Evolutionary conservation across 2,888 invertebrate genomes (phyloP).

Genomic region (Netelia melanura): DNA sequence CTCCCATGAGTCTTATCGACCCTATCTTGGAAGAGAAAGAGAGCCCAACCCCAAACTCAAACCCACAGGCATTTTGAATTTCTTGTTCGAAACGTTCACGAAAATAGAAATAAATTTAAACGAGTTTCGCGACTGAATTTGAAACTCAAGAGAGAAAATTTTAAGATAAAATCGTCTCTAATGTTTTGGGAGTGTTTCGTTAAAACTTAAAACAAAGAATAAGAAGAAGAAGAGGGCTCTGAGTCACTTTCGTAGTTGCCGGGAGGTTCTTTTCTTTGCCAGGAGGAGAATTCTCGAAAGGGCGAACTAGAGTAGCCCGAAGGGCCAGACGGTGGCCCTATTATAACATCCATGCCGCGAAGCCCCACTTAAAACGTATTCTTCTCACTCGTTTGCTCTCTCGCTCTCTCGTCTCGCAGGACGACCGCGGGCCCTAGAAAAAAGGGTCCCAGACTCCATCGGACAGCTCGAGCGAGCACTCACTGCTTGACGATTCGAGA

Average conservation of each 20-base stretch:
- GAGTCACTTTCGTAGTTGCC: neutral
- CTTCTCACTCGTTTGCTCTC: slow-evolving; percentile 41
- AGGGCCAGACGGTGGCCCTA: slow-evolving; percentile 79
- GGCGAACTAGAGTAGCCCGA: slow-evolving; percentile 78
- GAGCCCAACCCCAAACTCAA: neutral
- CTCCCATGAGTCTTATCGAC: neutral
- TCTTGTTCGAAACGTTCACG: no score
- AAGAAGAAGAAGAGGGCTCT: no score
- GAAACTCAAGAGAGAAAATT: no score
- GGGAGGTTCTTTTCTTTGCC: neutral
- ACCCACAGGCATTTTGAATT: neutral
- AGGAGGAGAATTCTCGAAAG: slow-evolving; percentile 68
- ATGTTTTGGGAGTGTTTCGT: no score
- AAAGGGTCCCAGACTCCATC: slow-evolving; percentile 38
- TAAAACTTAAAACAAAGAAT: no score
- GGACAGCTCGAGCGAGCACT: slow-evolving; percentile 3
- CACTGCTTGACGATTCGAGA: slow-evolving; percentile 4
- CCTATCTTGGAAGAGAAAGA: neutral
- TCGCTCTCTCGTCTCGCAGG: neutral
- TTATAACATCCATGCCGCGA: slow-evolving; percentile 79
- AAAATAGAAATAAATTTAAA: no score
- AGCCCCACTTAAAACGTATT: slow-evolving; percentile 74
- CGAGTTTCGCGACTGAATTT: no score
- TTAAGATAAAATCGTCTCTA: no score
- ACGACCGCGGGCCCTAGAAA: slow-evolving; percentile 20